Conservation (phyloP, 2,113 vertebrate species). For the Ammospiza caudacuta region DNA sequence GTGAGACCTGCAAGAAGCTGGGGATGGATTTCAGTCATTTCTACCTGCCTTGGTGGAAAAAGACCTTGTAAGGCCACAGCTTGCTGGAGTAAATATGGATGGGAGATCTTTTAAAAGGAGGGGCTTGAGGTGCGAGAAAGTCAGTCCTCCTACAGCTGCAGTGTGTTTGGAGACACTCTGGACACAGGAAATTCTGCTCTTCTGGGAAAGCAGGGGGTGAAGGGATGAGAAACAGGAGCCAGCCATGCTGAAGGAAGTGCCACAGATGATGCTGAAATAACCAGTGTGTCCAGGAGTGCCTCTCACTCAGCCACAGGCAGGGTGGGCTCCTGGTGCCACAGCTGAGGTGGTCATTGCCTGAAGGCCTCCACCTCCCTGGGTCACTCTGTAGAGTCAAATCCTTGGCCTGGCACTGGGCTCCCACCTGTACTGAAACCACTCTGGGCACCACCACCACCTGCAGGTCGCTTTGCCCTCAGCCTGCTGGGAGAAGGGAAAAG, state of each 20-base stretch:
- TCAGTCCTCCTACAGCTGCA: background rate
- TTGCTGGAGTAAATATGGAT: background rate
- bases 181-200: background rate
- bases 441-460: background rate
- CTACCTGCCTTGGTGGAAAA: background rate
- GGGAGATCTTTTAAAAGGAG: background rate
- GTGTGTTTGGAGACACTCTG: background rate
- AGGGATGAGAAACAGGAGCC: background rate
- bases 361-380: background rate
- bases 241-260: background rate
- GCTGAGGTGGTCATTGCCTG: background rate
- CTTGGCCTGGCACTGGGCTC: background rate
- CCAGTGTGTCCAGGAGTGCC: background rate
- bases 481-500: background rate
- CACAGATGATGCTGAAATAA: background rate
- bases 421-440: background rate
- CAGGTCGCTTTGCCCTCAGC: background rate
- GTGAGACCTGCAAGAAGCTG: background rate
- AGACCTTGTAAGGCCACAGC: background rate
- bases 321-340: rapidly evolving
- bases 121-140: background rate
- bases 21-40: background rate
- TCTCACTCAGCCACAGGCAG: background rate
- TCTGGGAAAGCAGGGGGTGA: background rate
- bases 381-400: background rate